phyloP scores from a whole-genome alignment of 2,888 invertebrate genomes.

The Watsonalla binaria region DNA sequence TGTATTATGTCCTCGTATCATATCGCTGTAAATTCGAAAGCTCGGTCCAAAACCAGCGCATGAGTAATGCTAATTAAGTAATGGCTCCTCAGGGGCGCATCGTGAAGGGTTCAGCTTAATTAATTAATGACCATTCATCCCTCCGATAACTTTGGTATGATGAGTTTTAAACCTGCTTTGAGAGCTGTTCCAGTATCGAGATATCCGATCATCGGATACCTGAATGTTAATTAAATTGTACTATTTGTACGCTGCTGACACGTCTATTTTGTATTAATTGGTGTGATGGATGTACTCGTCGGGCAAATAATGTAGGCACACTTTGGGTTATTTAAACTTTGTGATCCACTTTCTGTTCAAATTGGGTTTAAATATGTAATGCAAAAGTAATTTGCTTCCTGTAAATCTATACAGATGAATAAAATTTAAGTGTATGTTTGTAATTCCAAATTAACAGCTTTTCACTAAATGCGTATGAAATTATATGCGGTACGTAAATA shows the following conservation, averaged over 20 bases:
- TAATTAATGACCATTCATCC: conserved; percentile 74
- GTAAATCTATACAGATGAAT: too few species aligned
- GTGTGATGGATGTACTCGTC: background rate
- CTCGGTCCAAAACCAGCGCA: conserved; percentile 35
- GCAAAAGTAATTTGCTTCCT: too few species aligned
- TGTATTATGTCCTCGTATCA: background rate
- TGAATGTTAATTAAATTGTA: conserved; percentile 1
- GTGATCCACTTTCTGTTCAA: too few species aligned
- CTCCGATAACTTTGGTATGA: conserved; percentile 53
- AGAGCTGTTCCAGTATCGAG: conserved; percentile 12
- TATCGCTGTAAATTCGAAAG: conserved; percentile 12
- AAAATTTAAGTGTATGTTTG: too few species aligned
- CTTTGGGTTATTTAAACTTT: background rate
- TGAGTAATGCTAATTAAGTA: conserved; percentile 70
- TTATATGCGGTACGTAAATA: too few species aligned
- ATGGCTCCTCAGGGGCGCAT: conserved; percentile 64
- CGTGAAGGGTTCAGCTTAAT: conserved; percentile 68
- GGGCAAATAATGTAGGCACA: background rate
- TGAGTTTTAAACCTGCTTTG: conserved; percentile 39
- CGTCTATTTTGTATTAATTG: background rate
- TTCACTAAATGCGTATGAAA: too few species aligned
- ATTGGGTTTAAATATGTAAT: too few species aligned
- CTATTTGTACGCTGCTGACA: background rate
- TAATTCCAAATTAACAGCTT: too few species aligned
- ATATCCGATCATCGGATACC: conserved; percentile 1